Conservation (phyloP, 2,113 vertebrate genomes). For the Ciconia boyciana region DNA sequence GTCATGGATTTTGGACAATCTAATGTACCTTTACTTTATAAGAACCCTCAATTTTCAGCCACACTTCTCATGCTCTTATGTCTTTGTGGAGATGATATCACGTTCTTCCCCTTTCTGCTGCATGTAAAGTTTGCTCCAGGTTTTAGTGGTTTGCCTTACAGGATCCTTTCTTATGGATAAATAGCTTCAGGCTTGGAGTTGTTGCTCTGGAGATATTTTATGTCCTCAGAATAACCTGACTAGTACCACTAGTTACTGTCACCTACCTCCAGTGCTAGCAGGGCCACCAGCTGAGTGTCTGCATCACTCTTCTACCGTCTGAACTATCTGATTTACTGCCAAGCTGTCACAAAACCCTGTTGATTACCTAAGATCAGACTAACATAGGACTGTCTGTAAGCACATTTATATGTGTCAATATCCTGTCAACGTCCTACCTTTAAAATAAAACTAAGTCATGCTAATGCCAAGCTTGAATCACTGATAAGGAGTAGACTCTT, state of each 20-base stretch:
- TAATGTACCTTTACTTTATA: conserved; percentile 1
- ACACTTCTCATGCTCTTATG: neutral
- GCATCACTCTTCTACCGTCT: neutral
- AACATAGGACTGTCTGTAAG: accelerated
- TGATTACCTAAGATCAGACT: neutral
- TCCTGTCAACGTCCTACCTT: neutral
- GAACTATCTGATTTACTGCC: neutral
- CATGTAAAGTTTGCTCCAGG: neutral
- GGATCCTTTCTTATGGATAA: neutral
- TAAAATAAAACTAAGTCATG: neutral
- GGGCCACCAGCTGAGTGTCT: neutral
- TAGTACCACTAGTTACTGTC: neutral
- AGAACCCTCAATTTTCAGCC: conserved; percentile 33
- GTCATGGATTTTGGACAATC: conserved; percentile 20
- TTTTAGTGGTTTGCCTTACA: neutral
- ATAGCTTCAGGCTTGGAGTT: neutral
- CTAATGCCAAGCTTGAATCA: neutral
- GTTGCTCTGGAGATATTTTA: neutral
- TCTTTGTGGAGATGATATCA: neutral
- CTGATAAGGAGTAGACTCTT: neutral
- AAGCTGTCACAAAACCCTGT: neutral
- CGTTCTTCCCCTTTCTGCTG: neutral
- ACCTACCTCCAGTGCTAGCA: neutral
- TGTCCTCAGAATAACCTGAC: neutral
- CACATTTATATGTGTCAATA: neutral